Evolutionary conservation across 2,113 vertebrate genomes (phyloP).

Genomic region (Fulmarus glacialis): DNA sequence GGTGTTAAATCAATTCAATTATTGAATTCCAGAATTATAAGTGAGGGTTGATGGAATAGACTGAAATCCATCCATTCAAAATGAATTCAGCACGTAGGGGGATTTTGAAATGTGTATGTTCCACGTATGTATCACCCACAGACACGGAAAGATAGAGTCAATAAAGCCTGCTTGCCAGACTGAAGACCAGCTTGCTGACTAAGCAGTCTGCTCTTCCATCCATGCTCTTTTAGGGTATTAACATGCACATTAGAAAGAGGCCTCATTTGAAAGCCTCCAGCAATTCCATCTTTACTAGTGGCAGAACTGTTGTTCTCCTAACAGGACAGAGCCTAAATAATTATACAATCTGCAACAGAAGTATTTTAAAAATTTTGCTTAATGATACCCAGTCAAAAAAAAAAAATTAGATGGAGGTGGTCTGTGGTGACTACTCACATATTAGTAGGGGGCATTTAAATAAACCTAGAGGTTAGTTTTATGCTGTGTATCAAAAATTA

Average conservation of each 20-base stretch:
- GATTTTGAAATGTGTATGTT: not conserved
- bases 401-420: not conserved
- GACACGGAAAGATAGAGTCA: not conserved
- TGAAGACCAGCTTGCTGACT: not conserved
- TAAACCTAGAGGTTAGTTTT: not conserved
- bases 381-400: not conserved
- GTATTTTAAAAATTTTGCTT: not conserved
- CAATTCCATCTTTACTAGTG: not conserved
- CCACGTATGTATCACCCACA: rapidly evolving
- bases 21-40: not conserved
- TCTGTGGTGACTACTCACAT: not conserved
- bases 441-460: not conserved
- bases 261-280: not conserved
- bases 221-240: not conserved
- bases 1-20: not conserved
- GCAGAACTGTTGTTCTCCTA: not conserved
- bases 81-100: rapidly evolving
- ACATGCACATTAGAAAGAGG: not conserved
- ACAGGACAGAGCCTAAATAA: not conserved
- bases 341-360: not conserved
- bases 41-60: not conserved
- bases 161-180: not conserved
- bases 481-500: not conserved
- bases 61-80: not conserved
- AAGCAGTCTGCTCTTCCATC: not conserved